Base-by-base conservation (phyloP, 1,140 invertebrate species). In the Kradibia gibbosae region DNA sequence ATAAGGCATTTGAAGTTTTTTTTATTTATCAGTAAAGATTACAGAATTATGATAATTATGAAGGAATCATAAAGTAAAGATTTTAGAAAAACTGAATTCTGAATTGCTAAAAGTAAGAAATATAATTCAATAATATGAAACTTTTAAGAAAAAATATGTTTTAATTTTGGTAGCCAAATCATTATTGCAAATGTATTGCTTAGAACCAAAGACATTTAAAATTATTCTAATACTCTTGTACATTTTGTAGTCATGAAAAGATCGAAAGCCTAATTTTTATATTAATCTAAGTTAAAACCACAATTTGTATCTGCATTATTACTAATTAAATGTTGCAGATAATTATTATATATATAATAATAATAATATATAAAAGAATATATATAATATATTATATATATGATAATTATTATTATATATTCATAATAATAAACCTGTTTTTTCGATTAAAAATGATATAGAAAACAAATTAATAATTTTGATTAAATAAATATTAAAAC, bases 231-330 rank as follows among this genome's bases (percentile, higher is more conserved):
- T 74, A 78, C 65, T 79, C 75, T 34, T 82, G 81, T 82, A 82
- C 55, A 82, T 82, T 82, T 82, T 82, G 81, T 82, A 82, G 81
- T 82, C 76, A 42, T 50, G 78, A 79, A 80, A 77, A 81, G 31
- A 28, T n/a, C 73, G 39, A 17, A 80, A 73, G n/a, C 60, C 71
- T 60, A 72, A 82, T 20, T 45, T n/a, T 60, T 62, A 65, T 50
- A 73, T 73, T 62, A 53, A 48, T 62, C 28, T 50, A 70, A 65
- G n/a, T 78, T 73, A 25, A 76, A 17, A 48, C 17, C 17, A 53
- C 57, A 60, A 48, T 78, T 53, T 82, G 73, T 73, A 82, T 62
- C 65, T 78, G 31, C 53, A 78, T 53, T 73, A 65, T 78, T 78
- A 75, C 75, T 73, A 50, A 42, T 67, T 20, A 62, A 75, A 75